Percentiles rank a stretch among this genome's conserved stretches.
Evolutionary conservation across 2,113 vertebrate species (phyloP).

Genomic region (Platanista minor): DNA sequence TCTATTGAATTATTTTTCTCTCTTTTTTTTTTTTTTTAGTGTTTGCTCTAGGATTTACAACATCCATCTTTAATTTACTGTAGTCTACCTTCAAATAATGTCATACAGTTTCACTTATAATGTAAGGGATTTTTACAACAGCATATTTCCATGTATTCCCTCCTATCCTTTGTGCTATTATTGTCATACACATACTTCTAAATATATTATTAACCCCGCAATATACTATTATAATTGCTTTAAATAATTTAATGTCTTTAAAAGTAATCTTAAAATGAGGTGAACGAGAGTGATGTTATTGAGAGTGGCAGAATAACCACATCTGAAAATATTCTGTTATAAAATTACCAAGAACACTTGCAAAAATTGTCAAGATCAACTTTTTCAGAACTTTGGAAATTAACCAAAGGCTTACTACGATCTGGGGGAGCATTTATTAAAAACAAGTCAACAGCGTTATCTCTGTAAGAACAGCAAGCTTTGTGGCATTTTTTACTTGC

Average conservation of each 20-base stretch:
- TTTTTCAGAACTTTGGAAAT: neutral
- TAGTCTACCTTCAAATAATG: neutral
- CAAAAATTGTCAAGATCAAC: neutral
- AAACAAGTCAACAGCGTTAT: neutral
- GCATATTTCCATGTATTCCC: neutral
- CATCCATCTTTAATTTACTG: neutral
- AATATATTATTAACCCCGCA: neutral
- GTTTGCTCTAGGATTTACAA: neutral
- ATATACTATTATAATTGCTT: neutral
- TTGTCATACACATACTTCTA: neutral
- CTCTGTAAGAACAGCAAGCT: neutral
- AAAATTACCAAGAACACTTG: neutral
- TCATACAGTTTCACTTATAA: neutral
- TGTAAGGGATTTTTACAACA: neutral
- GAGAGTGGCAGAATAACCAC: constrained; percentile 10
- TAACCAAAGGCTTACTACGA: neutral
- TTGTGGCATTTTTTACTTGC: neutral
- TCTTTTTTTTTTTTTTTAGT: neutral
- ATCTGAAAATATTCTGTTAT: neutral
- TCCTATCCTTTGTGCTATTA: neutral
- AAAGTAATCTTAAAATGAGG: constrained; percentile 8
- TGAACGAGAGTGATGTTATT: neutral
- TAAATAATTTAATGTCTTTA: neutral
- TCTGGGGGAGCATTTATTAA: neutral
- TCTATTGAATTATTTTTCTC: neutral